phyloP scores from a whole-genome alignment of 2,888 invertebrate genomes.

The Lasioglossum morio region DNA sequence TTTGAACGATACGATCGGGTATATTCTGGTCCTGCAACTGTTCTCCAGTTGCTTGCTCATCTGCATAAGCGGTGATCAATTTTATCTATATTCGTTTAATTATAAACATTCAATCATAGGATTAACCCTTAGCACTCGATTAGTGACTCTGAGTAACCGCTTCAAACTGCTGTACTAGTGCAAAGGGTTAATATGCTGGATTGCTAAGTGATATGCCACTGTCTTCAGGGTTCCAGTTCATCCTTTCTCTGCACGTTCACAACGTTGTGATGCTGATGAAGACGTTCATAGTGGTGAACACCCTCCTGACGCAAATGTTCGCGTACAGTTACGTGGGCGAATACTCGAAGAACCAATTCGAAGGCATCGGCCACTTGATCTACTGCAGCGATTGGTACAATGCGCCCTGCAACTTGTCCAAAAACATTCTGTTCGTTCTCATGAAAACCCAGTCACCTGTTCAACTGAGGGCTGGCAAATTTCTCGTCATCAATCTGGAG shows the following conservation, averaged over 20 bases:
- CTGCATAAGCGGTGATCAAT: constrained; percentile 19
- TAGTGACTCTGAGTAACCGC: too few relatives aligned
- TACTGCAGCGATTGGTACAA: constrained; percentile 31
- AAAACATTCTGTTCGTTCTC: not conserved
- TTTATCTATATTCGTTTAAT: not conserved
- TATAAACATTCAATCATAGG: too few relatives aligned
- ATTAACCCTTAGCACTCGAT: too few relatives aligned
- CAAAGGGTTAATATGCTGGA: not conserved
- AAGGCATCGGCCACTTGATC: constrained; percentile 8
- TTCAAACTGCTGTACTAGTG: too few relatives aligned
- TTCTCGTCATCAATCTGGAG: constrained; percentile 28
- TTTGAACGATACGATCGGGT: constrained; percentile 60
- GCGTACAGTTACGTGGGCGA: constrained; percentile 44
- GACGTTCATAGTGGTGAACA: not conserved
- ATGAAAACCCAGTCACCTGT: constrained; percentile 13
- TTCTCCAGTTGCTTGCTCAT: constrained; percentile 33
- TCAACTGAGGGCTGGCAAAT: constrained; percentile 6
- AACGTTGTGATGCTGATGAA: constrained; percentile 13
- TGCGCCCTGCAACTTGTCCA: not conserved
- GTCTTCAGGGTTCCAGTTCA: constrained; percentile 33
- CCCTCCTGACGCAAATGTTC: constrained; percentile 23
- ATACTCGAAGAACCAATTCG: constrained; percentile 31
- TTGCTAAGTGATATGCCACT: not conserved
- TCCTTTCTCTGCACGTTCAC: constrained; percentile 3
- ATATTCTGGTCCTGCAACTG: constrained; percentile 17